Base-by-base conservation (phyloP, 2,888 invertebrate genomes). In the Ariolimax columbianus region DNA sequence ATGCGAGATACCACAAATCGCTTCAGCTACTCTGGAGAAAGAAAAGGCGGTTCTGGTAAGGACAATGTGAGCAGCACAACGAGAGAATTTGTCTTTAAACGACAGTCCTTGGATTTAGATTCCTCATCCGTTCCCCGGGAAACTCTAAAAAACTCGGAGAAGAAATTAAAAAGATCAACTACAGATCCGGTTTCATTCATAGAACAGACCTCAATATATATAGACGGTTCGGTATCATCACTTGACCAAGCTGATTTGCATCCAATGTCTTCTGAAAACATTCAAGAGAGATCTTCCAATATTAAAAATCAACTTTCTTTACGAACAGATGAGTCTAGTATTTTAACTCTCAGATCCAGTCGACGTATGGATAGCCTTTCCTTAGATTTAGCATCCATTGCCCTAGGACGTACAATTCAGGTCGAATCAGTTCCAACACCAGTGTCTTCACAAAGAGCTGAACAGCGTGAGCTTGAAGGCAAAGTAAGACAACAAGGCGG, bases 31-130 rank as follows among this genome's bases (percentile, higher is more conserved):
- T n/a, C 82, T 2, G 77, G 73, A 11, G 68, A 66, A 33, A 79
- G 33, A 73, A 70, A 23, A 63, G 38, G 17, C 63, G 77, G 6
- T 38, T 23, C 4, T 47, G 47, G 38, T 68, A 33, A 26, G 30
- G 40, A 33, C 73, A 75, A 80, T 43, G 72, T 81, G 59, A 86
- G 17, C 43, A 84, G 84, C 84, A 87, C 88, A 36, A 88, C 88
- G 6, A 86, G 88, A 68, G 91, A 91, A 72, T 89, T 89, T 83
- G 87, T 90, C 86, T 85, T 89, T 68, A 91, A 91, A 80, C 26
- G 91, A 51, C 85, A 90, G 30, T 91, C 90, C 55, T 90, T 91
- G 43, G 79, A 75, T 30, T 11, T 73, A 6, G 82, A 73, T n/a
- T 77, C 78, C 87, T 72, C 85, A 70, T 43, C 75, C 79, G 72